Evolutionary conservation across 2,113 vertebrate species (phyloP).

Genomic region (Callaeas wilsoni): DNA sequence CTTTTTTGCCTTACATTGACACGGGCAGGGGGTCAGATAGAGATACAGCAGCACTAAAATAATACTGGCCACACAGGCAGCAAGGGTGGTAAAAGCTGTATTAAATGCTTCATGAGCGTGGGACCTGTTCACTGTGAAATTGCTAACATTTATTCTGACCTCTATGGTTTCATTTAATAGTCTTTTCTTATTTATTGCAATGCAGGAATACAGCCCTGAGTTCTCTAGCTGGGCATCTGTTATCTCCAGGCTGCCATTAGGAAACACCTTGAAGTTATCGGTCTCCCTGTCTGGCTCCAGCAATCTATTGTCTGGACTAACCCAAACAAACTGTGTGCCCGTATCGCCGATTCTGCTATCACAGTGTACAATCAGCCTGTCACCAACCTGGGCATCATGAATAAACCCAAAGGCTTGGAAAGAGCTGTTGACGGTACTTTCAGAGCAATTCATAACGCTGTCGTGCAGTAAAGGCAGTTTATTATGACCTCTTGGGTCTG

Average conservation of each 20-base stretch:
- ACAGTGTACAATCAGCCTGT: conserved; percentile 76
- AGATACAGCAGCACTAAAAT: conserved; percentile 85
- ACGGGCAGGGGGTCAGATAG: conserved; percentile 83
- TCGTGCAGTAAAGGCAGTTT: conserved; percentile 55
- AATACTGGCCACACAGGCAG: conserved; percentile 85
- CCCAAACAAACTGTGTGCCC: conserved; percentile 71
- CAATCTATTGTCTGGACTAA: conserved; percentile 69
- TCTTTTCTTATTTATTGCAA: conserved; percentile 68
- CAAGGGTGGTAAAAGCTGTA: conserved; percentile 86
- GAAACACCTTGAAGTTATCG: conserved; percentile 64
- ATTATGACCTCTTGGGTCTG: conserved; percentile 23
- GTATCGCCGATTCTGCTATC: conserved; percentile 61
- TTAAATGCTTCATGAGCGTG: conserved; percentile 79
- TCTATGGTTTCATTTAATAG: conserved; percentile 68
- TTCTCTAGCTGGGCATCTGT: conserved; percentile 70
- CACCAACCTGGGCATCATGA: conserved; percentile 73
- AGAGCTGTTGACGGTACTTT: conserved; percentile 54
- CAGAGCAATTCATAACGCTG: conserved; percentile 68
- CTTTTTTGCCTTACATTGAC: conserved; percentile 65
- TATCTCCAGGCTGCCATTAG: conserved; percentile 81
- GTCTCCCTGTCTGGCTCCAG: conserved; percentile 65
- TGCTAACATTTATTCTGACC: conserved; percentile 75
- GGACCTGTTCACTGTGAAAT: conserved; percentile 66
- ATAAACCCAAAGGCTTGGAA: conserved; percentile 62
- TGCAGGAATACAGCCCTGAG: conserved; percentile 78